Evolutionary conservation across 2,113 vertebrate genomes (phyloP).

Genomic region (Trochalopteron elliotii): DNA sequence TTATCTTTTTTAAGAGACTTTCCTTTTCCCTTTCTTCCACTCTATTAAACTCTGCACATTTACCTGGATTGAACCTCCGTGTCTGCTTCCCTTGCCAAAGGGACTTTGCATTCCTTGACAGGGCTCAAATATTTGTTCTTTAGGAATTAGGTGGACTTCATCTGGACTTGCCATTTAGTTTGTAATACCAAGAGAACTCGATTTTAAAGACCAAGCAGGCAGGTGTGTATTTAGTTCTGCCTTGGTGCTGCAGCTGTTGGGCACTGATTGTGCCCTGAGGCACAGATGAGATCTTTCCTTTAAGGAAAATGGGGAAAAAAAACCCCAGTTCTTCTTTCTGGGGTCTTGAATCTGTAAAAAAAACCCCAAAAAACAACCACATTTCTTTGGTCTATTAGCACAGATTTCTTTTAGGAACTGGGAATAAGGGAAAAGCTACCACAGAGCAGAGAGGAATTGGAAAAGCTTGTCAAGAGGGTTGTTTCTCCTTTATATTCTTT

Average conservation of each 20-base stretch:
- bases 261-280: neutral
- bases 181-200: neutral
- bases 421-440: neutral
- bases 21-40: neutral
- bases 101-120: neutral
- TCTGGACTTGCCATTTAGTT: slow-evolving; percentile 3
- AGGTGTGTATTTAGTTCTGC: neutral
- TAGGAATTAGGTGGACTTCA: neutral
- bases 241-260: neutral
- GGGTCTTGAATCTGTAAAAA: neutral
- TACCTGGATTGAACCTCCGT: neutral
- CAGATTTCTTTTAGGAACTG: neutral
- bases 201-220: neutral
- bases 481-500: neutral
- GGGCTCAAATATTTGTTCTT: slow-evolving; percentile 35
- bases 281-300: neutral
- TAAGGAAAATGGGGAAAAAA: neutral
- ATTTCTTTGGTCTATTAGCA: neutral
- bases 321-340: rapidly evolving
- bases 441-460: neutral
- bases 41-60: neutral
- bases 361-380: no score
- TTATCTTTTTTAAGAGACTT: neutral
- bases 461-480: neutral
- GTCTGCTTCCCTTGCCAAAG: neutral